These are phyloP conservation scores for Argyrosomus japonicus DNA, from an alignment of 2,113 vertebrate species.

Conservation along the genomic window DNA sequence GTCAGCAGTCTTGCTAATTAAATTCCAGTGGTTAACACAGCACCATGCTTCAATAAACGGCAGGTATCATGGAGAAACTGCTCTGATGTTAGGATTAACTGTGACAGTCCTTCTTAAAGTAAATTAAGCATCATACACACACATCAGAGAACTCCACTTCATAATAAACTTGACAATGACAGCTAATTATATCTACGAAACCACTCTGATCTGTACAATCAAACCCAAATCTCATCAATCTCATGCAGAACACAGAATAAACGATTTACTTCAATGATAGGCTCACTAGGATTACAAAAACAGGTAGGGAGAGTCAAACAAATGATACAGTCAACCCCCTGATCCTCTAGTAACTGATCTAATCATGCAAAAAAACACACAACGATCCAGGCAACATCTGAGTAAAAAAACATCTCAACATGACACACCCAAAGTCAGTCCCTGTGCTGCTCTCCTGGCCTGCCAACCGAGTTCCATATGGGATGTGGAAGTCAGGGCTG, in stretches of 20 bases:
- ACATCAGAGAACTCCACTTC: background rate
- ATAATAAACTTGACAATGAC: background rate
- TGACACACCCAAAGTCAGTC: conserved; percentile 66
- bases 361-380: conserved; percentile 29
- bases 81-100: too few relatives aligned
- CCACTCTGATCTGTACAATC: background rate
- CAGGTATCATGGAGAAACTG: background rate
- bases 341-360: conserved; percentile 24
- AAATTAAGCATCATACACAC: background rate
- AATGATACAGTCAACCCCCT: background rate
- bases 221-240: background rate
- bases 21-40: conserved; percentile 23
- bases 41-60: background rate
- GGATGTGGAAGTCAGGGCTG: conserved; percentile 32
- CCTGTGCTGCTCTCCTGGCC: conserved; percentile 52
- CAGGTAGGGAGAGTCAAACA: conserved; percentile 9
- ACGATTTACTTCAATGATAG: too few relatives aligned
- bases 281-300: conserved; percentile 32
- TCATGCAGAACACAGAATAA: background rate
- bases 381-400: conserved; percentile 43
- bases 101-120: background rate
- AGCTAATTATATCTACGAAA: background rate
- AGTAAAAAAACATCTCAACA: conserved; percentile 25
- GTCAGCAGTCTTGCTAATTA: conserved; percentile 11
- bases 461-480: conserved; percentile 32